Percentiles rank a stretch among this genome's conserved stretches.
Conservation (phyloP, 2,113 vertebrate genomes). For the Jacana jacana region DNA sequence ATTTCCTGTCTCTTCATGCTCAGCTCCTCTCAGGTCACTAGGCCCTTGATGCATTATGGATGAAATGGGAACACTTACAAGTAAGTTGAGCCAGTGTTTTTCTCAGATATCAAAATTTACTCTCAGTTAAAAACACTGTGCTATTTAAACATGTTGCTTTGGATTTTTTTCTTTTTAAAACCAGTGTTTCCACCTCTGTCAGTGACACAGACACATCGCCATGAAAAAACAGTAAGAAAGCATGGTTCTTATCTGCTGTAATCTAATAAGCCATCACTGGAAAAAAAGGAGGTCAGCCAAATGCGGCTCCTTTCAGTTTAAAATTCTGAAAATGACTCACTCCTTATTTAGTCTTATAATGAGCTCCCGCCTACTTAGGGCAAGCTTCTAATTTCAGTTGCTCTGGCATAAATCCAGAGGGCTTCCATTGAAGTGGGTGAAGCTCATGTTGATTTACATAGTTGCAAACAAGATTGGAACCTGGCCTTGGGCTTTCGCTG, state of each 20-base stretch:
- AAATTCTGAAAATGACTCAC: conserved; percentile 71
- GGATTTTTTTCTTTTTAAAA: background rate
- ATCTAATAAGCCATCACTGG: conserved; percentile 47
- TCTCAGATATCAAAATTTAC: background rate
- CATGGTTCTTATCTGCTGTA: conserved; percentile 46
- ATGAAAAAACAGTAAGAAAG: conserved; percentile 23
- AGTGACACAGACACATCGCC: background rate
- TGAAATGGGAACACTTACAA: background rate
- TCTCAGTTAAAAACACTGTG: background rate
- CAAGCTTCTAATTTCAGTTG: conserved; percentile 65
- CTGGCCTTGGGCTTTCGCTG: background rate
- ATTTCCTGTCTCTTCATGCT: background rate
- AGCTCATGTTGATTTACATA: background rate
- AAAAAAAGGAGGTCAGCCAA: conserved; percentile 66
- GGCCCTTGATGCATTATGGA: background rate
- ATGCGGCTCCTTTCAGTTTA: conserved; percentile 60
- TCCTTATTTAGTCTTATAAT: conserved; percentile 68
- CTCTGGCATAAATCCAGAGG: conserved; percentile 37
- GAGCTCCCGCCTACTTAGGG: conserved; percentile 58
- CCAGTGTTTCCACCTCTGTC: conserved; percentile 15
- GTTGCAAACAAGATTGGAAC: background rate
- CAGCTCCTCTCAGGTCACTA: background rate
- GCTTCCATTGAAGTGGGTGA: conserved; percentile 37
- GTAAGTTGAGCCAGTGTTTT: background rate
- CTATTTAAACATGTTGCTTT: background rate